Evolutionary conservation across 2,888 invertebrate genomes (phyloP).

Genomic region (Lasioglossum lativentre): DNA sequence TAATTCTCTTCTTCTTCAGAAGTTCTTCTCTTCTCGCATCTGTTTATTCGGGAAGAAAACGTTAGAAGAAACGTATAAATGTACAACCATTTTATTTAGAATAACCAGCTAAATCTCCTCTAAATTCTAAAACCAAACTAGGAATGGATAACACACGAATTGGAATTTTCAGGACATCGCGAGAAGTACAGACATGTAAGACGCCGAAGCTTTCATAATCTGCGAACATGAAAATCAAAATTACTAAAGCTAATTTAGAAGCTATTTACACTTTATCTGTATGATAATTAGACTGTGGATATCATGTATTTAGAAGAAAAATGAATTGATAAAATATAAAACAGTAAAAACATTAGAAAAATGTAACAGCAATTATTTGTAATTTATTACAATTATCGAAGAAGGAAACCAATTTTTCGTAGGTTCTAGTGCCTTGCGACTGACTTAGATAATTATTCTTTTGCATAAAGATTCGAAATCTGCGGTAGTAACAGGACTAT

Average conservation of each 20-base stretch:
- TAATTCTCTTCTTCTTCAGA: no score
- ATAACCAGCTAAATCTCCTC: neutral
- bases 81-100: neutral
- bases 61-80: neutral
- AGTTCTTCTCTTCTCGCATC: neutral
- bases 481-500: neutral
- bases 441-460: neutral
- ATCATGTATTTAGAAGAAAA: neutral
- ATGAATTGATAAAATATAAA: neutral
- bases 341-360: neutral
- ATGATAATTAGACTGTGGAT: neutral
- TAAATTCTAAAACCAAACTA: neutral
- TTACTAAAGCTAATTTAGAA: neutral
- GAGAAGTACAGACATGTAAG: conserved; percentile 58
- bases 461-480: neutral
- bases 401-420: neutral
- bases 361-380: neutral
- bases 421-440: neutral
- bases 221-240: conserved; percentile 13
- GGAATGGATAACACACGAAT: neutral
- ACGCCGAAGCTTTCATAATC: conserved; percentile 57
- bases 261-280: neutral
- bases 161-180: conserved; percentile 44
- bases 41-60: neutral
- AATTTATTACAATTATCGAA: no score